Base-by-base conservation (phyloP, 1,140 invertebrate species). In the Heliconius himera region DNA sequence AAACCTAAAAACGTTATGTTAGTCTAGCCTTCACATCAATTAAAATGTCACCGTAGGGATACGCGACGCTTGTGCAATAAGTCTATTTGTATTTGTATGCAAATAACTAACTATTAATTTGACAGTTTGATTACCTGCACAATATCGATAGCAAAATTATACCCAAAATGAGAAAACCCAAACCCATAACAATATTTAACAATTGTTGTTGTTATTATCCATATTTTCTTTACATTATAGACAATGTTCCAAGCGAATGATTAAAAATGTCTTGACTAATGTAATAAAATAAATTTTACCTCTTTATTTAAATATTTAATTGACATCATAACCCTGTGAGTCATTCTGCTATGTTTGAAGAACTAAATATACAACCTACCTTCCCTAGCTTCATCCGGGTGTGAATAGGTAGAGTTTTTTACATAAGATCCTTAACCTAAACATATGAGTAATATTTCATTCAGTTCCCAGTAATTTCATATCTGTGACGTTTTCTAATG, bases 81-180 rank as follows among this genome's bases (percentile, higher is more conserved):
- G 5, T 51, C 22, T 66, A 66, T 77, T 51, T 51, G 56, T 29
- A 66, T 66, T 66, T 66, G 60, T 81, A 81, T 80, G 81, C 81
- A 80, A 82, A 82, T 82, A 76, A 2, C n/a, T 54, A 77, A 16
- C 51, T 29, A 51, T 78, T 80, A 80, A 80, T 82, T 77, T 82
- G 81, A 77, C 72, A 74, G 70, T 46, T 70, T 77, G 78, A 82
- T 82, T 80, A 74, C 26, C 79, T 33, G 36, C 78, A 76, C 49
- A 66, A 66, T 26, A n/a, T 66, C 22, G 22, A 74, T 46, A 76
- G 2, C 41, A 41, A 79, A 79, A 82, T 77, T 49, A 49, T 81
- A 29, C 56, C 49, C 71, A 51, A 66, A 80, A 82, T 76, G 33
- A 74, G 60, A 20, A 82, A 79, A 38, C 81, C 60, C 66, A 77